phyloP scores from a whole-genome alignment of 2,113 vertebrate species.

The Cyprinodon variegatus region DNA sequence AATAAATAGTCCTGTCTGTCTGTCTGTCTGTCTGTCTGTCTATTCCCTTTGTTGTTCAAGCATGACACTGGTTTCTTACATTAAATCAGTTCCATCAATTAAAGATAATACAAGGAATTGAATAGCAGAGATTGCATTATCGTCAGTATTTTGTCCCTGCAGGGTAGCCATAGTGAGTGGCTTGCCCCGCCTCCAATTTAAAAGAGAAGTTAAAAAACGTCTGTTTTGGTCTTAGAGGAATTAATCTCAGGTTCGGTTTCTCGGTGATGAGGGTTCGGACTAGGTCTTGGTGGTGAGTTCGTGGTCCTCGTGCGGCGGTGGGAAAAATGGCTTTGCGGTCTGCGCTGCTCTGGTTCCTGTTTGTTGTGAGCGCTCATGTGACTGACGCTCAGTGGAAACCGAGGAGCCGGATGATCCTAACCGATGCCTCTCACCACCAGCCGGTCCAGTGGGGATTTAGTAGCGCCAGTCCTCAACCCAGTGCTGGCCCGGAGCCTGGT shows the following conservation, averaged over 20 bases:
- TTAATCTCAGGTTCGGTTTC: accelerated
- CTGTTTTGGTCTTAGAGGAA: background rate
- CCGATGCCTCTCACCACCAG: background rate
- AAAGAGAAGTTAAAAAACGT: background rate
- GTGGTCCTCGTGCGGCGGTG: background rate
- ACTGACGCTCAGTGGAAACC: background rate
- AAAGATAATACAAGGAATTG: background rate
- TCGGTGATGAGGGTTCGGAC: background rate
- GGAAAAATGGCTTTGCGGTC: slow-evolving; percentile 40
- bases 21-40: too few relatives aligned
- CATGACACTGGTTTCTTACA: background rate
- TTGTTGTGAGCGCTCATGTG: slow-evolving; percentile 25
- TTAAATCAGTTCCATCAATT: background rate
- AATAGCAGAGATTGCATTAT: background rate
- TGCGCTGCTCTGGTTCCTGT: slow-evolving; percentile 24
- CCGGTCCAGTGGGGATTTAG: background rate
- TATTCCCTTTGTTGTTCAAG: background rate
- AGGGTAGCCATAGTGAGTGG: slow-evolving; percentile 45
- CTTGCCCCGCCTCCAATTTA: slow-evolving; percentile 30
- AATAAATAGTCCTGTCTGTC: too few relatives aligned
- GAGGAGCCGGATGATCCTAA: slow-evolving; percentile 13
- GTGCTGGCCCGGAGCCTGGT: slow-evolving; percentile 67
- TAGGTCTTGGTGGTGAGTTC: slow-evolving; percentile 25
- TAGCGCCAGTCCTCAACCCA: background rate
- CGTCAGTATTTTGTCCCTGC: background rate